A percentile compares a stretch with the other conserved stretches of the same genome.
phyloP scores from a whole-genome alignment of 2,888 invertebrate species.

The Calliopum simillimum region DNA sequence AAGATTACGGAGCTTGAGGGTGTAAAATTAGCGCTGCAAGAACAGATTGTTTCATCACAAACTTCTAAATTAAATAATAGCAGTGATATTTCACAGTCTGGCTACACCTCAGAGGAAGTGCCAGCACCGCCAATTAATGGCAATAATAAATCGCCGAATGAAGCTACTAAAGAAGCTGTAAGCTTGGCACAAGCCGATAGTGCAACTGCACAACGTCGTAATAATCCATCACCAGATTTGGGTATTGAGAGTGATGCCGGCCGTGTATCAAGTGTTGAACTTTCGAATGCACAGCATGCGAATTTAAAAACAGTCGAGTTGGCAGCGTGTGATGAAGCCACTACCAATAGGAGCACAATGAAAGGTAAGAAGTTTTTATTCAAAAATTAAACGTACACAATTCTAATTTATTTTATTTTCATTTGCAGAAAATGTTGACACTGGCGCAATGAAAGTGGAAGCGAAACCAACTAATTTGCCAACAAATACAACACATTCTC shows the following conservation, averaged over 20 bases:
- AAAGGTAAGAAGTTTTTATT: constrained; percentile 37
- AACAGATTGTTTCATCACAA: constrained; percentile 52
- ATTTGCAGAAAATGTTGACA: background rate
- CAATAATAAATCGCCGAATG: constrained; percentile 16
- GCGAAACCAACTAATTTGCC: constrained; percentile 5
- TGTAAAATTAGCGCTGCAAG: constrained; percentile 53
- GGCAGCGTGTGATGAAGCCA: background rate
- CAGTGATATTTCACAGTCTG: constrained; percentile 64
- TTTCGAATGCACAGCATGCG: constrained; percentile 60
- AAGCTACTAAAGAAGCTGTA: constrained; percentile 42
- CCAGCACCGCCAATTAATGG: constrained; percentile 36
- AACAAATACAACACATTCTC: background rate
- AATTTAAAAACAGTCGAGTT: constrained; percentile 67
- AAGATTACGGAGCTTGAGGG: constrained; percentile 51
- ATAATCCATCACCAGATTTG: constrained; percentile 82
- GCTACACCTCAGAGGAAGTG: constrained; percentile 69
- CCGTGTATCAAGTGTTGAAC: constrained; percentile 72
- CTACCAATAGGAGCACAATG: constrained; percentile 41
- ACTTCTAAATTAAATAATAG: constrained; percentile 54
- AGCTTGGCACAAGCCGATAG: background rate
- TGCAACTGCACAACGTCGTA: constrained; percentile 54
- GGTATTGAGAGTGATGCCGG: constrained; percentile 88
- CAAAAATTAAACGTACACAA: too few species aligned
- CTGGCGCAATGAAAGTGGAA: background rate
- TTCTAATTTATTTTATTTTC: too few species aligned